A percentile compares a stretch with the other conserved stretches of the same genome.
Evolutionary conservation across 2,113 vertebrate species (phyloP).

Genomic region (Archocentrus centrarchus): DNA sequence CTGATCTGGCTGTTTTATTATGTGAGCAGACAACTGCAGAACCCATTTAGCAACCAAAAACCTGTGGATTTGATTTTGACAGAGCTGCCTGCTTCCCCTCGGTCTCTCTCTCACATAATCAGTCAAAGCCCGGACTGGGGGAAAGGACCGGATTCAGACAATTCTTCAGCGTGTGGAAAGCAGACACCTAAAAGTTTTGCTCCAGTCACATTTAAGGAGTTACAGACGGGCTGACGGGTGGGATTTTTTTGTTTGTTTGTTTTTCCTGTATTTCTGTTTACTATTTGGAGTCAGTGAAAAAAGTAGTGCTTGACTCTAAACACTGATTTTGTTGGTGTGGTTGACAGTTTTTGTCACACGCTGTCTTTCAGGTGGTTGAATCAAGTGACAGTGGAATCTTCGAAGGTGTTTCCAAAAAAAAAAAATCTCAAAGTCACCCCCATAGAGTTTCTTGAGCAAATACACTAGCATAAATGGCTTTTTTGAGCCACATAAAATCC

Average conservation of each 20-base stretch:
- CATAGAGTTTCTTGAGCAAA: background rate
- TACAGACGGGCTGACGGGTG: conserved; percentile 9
- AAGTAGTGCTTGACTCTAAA: conserved; percentile 13
- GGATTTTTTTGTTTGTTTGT: background rate
- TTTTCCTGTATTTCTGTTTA: conserved; percentile 17
- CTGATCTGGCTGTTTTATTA: conserved; percentile 59
- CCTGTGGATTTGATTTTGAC: conserved; percentile 61
- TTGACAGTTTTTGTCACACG: conserved; percentile 12
- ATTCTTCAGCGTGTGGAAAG: background rate
- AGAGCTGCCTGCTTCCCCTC: conserved; percentile 31
- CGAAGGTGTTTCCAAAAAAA: background rate
- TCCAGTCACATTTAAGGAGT: background rate
- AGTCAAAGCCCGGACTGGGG: conserved; percentile 37
- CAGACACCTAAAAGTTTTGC: background rate
- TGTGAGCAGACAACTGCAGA: conserved; percentile 57
- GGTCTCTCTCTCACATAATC: conserved; percentile 25
- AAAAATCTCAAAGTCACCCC: background rate
- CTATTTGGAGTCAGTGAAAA: background rate
- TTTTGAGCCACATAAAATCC: background rate
- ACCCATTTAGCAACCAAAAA: conserved; percentile 63
- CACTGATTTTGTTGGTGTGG: background rate
- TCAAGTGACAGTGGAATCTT: background rate
- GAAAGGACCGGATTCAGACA: background rate
- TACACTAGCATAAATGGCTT: background rate
- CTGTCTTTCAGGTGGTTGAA: conserved; percentile 5